Percentiles rank a stretch among this genome's conserved stretches.
Evolutionary conservation across 1,140 invertebrate genomes (phyloP).

Genomic region (Cydia amplana): DNA sequence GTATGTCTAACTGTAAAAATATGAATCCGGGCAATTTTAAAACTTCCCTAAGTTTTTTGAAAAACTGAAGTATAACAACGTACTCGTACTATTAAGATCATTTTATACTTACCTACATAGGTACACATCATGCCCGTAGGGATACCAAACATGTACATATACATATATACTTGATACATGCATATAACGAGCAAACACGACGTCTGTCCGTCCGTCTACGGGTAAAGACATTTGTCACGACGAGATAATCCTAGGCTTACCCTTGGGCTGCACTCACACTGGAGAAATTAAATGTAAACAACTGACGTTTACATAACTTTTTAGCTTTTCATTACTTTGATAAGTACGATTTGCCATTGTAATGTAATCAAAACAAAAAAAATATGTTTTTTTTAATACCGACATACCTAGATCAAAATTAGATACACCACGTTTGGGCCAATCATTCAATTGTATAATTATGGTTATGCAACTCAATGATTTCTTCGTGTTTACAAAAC

Average conservation of each 20-base stretch:
- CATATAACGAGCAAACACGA: background rate
- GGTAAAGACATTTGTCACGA: conserved; percentile 14
- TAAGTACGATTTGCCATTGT: background rate
- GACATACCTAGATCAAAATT: too few species aligned
- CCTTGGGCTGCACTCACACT: background rate
- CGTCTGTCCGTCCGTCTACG: conserved; percentile 17
- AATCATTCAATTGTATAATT: too few species aligned
- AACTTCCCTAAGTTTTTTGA: too few species aligned
- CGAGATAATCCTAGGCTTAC: conserved; percentile 13
- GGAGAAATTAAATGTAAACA: conserved; percentile 27
- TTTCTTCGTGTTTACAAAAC: too few species aligned
- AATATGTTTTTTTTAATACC: too few species aligned
- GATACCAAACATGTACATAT: background rate
- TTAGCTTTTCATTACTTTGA: background rate
- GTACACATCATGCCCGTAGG: background rate
- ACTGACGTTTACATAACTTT: background rate
- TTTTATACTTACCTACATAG: too few species aligned
- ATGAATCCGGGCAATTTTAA: too few species aligned
- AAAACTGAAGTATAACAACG: too few species aligned
- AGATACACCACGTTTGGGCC: too few species aligned
- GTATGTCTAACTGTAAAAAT: too few species aligned
- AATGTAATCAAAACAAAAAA: background rate
- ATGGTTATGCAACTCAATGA: too few species aligned
- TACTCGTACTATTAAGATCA: too few species aligned
- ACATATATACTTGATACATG: background rate